Evolutionary conservation across 2,113 vertebrate genomes (phyloP), one percentile per base, ranked within the genome.

Genomic region (Acrocephalus arundinaceus): DNA sequence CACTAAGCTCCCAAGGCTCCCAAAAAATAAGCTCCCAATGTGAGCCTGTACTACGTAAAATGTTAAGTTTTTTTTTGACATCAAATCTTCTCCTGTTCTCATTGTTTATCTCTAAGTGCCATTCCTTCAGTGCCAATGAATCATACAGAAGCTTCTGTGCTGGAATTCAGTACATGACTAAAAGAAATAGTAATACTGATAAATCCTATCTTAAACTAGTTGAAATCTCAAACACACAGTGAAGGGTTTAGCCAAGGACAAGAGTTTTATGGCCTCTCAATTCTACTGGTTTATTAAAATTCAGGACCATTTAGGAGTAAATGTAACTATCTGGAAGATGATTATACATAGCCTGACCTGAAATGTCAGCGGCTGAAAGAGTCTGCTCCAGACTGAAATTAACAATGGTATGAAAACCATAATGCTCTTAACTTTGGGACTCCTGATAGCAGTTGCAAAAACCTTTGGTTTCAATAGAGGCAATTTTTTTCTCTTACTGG

Each of bases 221-320:
- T 73, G 54, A 87, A 79, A 76, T 62, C 66, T 82, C 70, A 82
- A 70, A 78, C 30, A 58, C 21, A 48, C 7, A 41, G 23, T 49
- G 62, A 85, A 89, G 39, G 22, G 43, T 83, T 85, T 80, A 90
- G 52, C 55, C 45, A 73, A 80, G 59, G 27, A 33, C 2, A 21
- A 74, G 62, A 83, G 11, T 13, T 80, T 76, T 66, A 82, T 66
- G 43, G 19, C 39, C 37, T 62, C 55, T 80, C 67, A 30, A 43
- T 88, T 41, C 30, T 71, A 70, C n/a, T 55, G 25, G 27, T 86
- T 88, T 93, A 67, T 94, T 95, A 80, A 92, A 77, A 90, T 90
- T 94, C 92, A 86, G 79, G 79, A 88, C 63, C 51, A 67, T 90
- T 90, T 93, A 27, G 23, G 39, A 86, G 55, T 83, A 85, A 93